Percentiles rank a stretch among this genome's conserved stretches.
phyloP scores from a whole-genome alignment of 2,888 invertebrate species.

The Caenorhabditis macrosperma region DNA sequence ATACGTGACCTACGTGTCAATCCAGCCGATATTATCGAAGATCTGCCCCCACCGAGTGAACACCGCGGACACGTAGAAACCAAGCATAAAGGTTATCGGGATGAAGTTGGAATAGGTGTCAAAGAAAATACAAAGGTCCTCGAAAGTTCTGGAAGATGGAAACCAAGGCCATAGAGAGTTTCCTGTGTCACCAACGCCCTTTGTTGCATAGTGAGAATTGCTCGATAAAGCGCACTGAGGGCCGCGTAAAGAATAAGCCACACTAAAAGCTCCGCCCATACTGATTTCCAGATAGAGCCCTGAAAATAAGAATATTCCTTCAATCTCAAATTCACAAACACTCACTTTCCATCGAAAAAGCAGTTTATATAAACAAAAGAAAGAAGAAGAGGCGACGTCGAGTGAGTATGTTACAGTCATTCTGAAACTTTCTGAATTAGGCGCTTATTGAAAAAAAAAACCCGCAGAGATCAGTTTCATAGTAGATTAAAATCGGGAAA shows the following conservation, averaged over 20 bases:
- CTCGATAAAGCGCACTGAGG: constrained; percentile 68
- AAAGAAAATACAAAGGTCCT: constrained; percentile 76
- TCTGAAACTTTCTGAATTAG: constrained; percentile 4
- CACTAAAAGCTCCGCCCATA: constrained; percentile 71
- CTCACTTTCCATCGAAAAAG: constrained; percentile 76
- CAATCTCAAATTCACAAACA: neutral
- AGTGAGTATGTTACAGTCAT: constrained; percentile 79
- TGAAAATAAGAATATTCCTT: constrained; percentile 11
- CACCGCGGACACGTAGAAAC: constrained; percentile 78
- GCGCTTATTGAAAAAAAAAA: neutral
- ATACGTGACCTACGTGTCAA: constrained; percentile 71
- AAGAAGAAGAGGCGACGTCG: constrained; percentile 77
- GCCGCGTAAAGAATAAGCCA: constrained; percentile 71
- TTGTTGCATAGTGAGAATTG: constrained; percentile 63
- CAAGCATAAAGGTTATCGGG: constrained; percentile 77
- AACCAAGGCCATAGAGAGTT: no score
- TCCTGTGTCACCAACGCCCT: constrained; percentile 64
- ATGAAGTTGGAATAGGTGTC: constrained; percentile 77
- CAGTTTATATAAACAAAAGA: constrained; percentile 74
- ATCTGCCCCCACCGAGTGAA: constrained; percentile 74
- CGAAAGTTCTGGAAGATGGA: constrained; percentile 74
- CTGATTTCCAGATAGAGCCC: constrained; percentile 72
- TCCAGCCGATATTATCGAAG: constrained; percentile 79
- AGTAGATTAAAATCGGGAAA: neutral
- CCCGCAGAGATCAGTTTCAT: neutral